phyloP scores from a whole-genome alignment of 2,797 vertebrate genomes.

The Liparis tanakae region DNA sequence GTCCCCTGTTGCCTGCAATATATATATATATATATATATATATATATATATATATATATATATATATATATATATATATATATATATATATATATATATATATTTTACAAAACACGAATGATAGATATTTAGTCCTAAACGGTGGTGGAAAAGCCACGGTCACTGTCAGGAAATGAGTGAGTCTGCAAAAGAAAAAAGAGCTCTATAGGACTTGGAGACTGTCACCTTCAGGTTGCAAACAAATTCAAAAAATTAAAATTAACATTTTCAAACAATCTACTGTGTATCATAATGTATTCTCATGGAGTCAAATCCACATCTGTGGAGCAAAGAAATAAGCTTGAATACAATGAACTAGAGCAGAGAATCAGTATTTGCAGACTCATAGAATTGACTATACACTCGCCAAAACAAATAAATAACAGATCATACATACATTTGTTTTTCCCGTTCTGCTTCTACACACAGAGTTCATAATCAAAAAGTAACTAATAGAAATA shows the following conservation, averaged over 20 bases:
- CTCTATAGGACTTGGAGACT: not conserved
- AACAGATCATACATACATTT: not conserved
- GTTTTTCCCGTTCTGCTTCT: conserved; percentile 1
- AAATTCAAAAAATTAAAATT: not conserved
- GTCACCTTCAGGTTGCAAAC: not conserved
- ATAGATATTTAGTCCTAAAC: conserved; percentile 19
- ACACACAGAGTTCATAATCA: not conserved
- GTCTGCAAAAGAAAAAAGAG: not conserved
- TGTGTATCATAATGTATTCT: not conserved
- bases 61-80: no score
- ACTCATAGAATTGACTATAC: not conserved
- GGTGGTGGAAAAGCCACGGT: not conserved
- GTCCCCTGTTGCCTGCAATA: conserved; percentile 27
- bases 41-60: no score
- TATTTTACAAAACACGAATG: conserved; percentile 25
- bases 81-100: no score
- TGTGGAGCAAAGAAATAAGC: not conserved
- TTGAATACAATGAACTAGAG: not conserved
- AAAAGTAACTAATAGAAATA: conserved; percentile 13
- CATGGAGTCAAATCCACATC: not conserved
- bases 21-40: no score
- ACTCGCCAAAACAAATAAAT: not conserved
- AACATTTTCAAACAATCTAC: not conserved
- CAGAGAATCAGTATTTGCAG: not conserved
- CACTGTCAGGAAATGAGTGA: conserved; percentile 4